Evolutionary conservation across 2,113 vertebrate species (phyloP).

Genomic region (Hylia prasina): DNA sequence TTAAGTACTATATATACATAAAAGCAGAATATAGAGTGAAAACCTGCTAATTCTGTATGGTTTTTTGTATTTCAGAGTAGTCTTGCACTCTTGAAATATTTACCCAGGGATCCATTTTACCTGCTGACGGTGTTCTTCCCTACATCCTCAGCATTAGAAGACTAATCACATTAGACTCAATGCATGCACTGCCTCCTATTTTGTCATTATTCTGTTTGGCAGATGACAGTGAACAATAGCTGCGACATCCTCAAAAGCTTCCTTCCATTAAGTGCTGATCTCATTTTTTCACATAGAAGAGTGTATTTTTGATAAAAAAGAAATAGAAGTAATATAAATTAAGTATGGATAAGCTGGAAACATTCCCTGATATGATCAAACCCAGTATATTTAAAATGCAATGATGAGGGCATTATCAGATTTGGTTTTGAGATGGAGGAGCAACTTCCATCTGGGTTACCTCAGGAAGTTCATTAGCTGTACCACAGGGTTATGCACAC

Average conservation of each 20-base stretch:
- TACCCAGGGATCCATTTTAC: background rate
- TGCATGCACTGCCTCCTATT: background rate
- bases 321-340: background rate
- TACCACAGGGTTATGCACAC: background rate
- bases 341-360: background rate
- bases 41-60: background rate
- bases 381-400: background rate
- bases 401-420: background rate
- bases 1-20: background rate
- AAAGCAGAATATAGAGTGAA: background rate
- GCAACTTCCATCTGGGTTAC: background rate
- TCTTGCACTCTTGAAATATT: background rate
- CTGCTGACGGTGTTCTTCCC: background rate
- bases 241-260: background rate
- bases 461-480: background rate
- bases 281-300: background rate
- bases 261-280: background rate
- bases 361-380: background rate
- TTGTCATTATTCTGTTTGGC: background rate
- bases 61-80: background rate
- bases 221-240: background rate
- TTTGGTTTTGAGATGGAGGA: background rate
- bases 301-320: background rate
- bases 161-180: background rate
- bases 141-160: background rate